Base-by-base conservation (phyloP, 2,113 vertebrate genomes). In the Pseudopodoces humilis region DNA sequence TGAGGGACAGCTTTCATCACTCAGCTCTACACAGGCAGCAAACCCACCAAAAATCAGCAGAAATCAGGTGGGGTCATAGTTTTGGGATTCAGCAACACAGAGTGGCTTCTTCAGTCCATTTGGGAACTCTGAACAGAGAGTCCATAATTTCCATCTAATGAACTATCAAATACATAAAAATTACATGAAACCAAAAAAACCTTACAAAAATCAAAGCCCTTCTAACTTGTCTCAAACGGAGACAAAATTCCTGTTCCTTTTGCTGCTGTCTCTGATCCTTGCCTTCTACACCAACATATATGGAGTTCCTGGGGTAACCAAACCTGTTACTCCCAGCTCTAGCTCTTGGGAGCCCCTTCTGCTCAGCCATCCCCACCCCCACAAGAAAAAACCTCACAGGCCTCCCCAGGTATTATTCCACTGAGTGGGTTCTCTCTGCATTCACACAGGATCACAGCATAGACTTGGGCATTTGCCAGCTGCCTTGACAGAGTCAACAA, bases 271-370 rank as follows among this genome's bases (percentile, higher is more conserved):
- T 49, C 83, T 44, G 35, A 55, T 31, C 28, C 55, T 28, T 12
- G 18, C 62, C 39, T 63, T 46, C 37, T 44, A 49, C 1, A 3
- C n/a, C 31, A 43, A 28, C 17, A 25, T 0, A 25, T 0, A 0
- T 6, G n/a, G 39, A 53, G n/a, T 1, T 72, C 44, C 60, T 7
- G 16, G 41, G 22, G 24, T 22, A 55, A 23, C 39, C 4, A 12
- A 63, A 49, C 14, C 35, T 20, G 1, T 13, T 11, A 5, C 24
- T 64, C 59, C 62, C 55, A 31, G 71, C 33, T 35, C 5, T 2
- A 6, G 43, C 19, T 27, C 68, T 31, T 39, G 17, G 13, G 53
- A 82, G 17, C 43, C 28, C 80, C 46, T 35, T 1, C 3, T 14
- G 56, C n/a, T 47, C 67, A 15, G 59, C 71, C 49, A 11, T 2